These are phyloP conservation scores for Haplochromis burtoni DNA, from an alignment of 2,113 vertebrate genomes.

Conservation along the genomic window DNA sequence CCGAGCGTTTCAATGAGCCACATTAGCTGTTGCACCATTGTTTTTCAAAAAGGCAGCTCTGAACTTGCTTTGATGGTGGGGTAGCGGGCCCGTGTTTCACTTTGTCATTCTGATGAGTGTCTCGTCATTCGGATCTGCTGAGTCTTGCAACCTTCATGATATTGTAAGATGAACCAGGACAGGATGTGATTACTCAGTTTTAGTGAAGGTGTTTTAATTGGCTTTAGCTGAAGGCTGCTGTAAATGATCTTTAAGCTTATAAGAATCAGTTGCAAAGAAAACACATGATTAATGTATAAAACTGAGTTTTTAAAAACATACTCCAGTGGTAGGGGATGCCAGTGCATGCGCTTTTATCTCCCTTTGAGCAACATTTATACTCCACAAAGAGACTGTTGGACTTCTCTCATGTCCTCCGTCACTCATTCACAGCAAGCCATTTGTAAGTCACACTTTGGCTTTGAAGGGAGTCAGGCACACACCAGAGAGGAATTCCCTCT, in stretches of 20 bases:
- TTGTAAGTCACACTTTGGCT: constrained; percentile 75
- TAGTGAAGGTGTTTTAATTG: background rate
- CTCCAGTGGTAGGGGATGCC: background rate
- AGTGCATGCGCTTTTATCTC: background rate
- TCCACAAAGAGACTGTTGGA: constrained; percentile 36
- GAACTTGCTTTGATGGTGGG: constrained; percentile 66
- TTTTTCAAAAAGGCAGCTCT: constrained; percentile 70
- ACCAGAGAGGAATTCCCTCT: constrained; percentile 58
- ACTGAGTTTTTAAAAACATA: background rate
- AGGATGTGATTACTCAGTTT: background rate
- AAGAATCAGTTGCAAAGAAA: background rate
- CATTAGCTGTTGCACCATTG: constrained; percentile 70
- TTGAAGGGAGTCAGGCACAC: constrained; percentile 64
- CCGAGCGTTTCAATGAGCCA: constrained; percentile 67
- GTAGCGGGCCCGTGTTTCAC: constrained; percentile 34
- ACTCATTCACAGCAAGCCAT: constrained; percentile 69
- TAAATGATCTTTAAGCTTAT: background rate
- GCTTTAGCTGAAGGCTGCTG: background rate
- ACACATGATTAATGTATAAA: background rate
- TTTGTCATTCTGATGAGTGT: constrained; percentile 36
- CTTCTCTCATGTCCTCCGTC: constrained; percentile 63
- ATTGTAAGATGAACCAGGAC: background rate
- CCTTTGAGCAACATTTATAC: constrained; percentile 48
- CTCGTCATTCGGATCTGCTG: constrained; percentile 29
- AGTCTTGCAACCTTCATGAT: constrained; percentile 24